phyloP scores from a whole-genome alignment of 1,140 invertebrate species.

The Harpegnathos saltator region DNA sequence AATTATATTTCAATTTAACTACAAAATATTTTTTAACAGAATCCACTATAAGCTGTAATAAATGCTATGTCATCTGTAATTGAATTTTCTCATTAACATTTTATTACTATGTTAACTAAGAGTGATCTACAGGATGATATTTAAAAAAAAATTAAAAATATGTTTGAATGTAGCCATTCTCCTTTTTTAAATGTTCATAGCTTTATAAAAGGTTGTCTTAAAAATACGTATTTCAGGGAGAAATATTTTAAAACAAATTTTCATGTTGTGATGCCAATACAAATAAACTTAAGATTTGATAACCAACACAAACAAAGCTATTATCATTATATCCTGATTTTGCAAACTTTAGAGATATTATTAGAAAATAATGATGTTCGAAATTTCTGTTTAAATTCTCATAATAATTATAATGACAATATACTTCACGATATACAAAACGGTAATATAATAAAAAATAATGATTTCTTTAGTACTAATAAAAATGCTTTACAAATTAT shows the following conservation, averaged over 20 bases:
- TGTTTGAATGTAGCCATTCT: not conserved
- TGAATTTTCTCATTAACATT: not conserved
- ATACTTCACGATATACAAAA: too few relatives aligned
- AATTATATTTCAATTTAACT: slow-evolving; percentile 11
- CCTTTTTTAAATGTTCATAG: not conserved
- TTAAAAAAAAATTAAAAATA: slow-evolving; percentile 14
- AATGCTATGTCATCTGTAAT: slow-evolving; percentile 12
- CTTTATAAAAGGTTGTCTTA: slow-evolving; percentile 2
- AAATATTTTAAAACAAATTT: slow-evolving; percentile 1
- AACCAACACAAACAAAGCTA: slow-evolving; percentile 1
- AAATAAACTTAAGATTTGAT: slow-evolving; percentile 12
- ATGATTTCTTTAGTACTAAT: slow-evolving; percentile 7
- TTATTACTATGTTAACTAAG: not conserved
- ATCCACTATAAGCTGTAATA: slow-evolving; percentile 20
- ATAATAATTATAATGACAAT: not conserved
- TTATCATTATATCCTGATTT: slow-evolving; percentile 23
- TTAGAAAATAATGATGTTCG: not conserved
- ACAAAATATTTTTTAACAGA: slow-evolving; percentile 31
- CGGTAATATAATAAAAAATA: slow-evolving; percentile 13
- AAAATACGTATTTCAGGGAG: not conserved
- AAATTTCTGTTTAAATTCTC: slow-evolving; percentile 19
- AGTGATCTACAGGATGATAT: not conserved
- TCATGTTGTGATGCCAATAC: not conserved
- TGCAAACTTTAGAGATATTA: slow-evolving; percentile 2
- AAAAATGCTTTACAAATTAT: slow-evolving; percentile 14